These are phyloP conservation scores for Andrena bucephala DNA, from an alignment of 2,888 invertebrate genomes.

Conservation along the genomic window DNA sequence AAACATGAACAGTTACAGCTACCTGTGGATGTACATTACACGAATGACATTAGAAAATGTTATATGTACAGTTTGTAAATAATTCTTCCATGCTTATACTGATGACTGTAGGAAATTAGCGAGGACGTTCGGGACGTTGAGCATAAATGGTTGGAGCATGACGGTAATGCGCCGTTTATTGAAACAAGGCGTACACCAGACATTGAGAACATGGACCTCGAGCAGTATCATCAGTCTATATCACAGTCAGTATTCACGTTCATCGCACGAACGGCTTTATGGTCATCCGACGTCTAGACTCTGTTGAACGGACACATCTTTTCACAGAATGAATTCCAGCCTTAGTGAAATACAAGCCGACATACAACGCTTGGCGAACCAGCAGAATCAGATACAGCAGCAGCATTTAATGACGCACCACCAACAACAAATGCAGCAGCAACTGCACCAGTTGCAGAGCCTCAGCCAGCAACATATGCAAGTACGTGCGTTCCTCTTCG, in stretches of 20 bases:
- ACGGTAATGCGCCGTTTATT: constrained; percentile 86
- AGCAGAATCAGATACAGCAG: constrained; percentile 91
- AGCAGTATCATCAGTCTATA: constrained; percentile 93
- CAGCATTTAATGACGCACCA: constrained; percentile 87
- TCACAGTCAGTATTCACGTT: constrained; percentile 88
- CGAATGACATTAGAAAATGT: constrained; percentile 2
- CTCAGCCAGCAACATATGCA: constrained; percentile 83
- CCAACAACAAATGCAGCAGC: constrained; percentile 87
- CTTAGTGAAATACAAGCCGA: constrained; percentile 97
- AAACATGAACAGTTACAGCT: constrained; percentile 19
- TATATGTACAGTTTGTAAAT: constrained; percentile 11
- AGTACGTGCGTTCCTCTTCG: constrained; percentile 63
- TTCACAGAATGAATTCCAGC: constrained; percentile 94
- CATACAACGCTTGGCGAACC: constrained; percentile 94
- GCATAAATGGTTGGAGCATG: constrained; percentile 89
- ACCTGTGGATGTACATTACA: constrained; percentile 46
- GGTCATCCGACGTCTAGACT: not conserved
- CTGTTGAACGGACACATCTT: constrained; percentile 1
- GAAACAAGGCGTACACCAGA: constrained; percentile 91
- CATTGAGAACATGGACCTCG: constrained; percentile 93
- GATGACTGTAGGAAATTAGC: constrained; percentile 86
- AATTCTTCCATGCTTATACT: constrained; percentile 36
- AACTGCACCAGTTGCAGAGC: constrained; percentile 87
- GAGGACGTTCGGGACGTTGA: constrained; percentile 87
- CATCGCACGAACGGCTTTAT: not conserved